Conservation (phyloP, 30 jellyfish, hydroid and myxozoan genomes). For the Turritopsis dohrnii region DNA sequence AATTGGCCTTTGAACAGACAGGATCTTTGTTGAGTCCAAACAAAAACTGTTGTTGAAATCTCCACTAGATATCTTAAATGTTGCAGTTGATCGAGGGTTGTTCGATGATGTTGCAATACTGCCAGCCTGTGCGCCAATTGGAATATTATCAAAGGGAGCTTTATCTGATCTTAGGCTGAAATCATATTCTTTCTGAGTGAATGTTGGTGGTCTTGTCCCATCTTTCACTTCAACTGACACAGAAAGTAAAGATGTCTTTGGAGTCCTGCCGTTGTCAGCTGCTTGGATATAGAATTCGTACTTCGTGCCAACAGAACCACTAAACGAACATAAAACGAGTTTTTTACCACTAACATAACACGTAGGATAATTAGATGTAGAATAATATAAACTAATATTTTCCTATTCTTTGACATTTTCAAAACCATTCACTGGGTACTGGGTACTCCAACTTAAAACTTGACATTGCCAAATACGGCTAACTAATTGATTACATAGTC, state of each 20-base stretch:
- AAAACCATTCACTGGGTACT: too few relatives aligned
- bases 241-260: slow-evolving; percentile 22
- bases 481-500: too few relatives aligned
- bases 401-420: too few relatives aligned
- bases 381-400: too few relatives aligned
- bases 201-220: slow-evolving; percentile 67
- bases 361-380: too few relatives aligned
- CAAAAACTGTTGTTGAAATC: slow-evolving; percentile 62
- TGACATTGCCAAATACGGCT: too few relatives aligned
- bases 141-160: slow-evolving; percentile 40
- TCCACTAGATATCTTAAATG: slow-evolving; percentile 50
- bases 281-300: slow-evolving; percentile 49
- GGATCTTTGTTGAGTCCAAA: slow-evolving; percentile 51
- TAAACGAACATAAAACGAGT: background rate
- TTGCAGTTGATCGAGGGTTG: slow-evolving; percentile 38
- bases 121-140: slow-evolving; percentile 52
- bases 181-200: slow-evolving; percentile 40
- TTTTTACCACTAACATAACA: too few relatives aligned
- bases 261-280: slow-evolving; percentile 46
- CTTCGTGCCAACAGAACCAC: slow-evolving; percentile 25
- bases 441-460: too few relatives aligned
- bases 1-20: slow-evolving; percentile 54
- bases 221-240: slow-evolving; percentile 51
- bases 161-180: slow-evolving; percentile 20
- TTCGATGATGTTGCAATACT: slow-evolving; percentile 34